phyloP scores from a whole-genome alignment of 2,113 vertebrate genomes.

The Platysternon megacephalum region DNA sequence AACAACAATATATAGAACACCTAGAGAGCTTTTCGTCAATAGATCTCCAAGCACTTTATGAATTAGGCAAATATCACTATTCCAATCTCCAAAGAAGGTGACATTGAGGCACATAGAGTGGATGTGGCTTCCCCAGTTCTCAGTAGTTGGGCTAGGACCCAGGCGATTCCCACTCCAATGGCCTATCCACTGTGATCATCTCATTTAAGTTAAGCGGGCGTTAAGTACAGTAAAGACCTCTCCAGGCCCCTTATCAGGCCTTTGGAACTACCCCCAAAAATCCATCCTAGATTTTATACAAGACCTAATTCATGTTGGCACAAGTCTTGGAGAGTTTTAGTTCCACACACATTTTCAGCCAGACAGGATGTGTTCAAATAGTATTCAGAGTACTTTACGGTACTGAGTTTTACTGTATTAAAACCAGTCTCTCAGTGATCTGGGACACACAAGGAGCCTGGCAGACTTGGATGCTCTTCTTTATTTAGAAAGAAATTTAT shows the following conservation, averaged over 20 bases:
- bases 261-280: neutral
- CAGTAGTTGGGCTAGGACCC: neutral
- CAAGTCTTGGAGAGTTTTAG: neutral
- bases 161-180: neutral
- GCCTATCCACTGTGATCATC: neutral
- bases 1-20: neutral
- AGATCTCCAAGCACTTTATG: neutral
- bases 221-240: neutral
- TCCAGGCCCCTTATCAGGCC: neutral
- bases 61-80: neutral
- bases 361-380: conserved; percentile 29
- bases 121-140: neutral
- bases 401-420: conserved; percentile 23
- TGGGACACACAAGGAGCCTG: conserved; percentile 38
- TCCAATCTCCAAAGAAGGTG: neutral
- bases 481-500: conserved; percentile 65
- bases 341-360: neutral
- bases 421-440: conserved; percentile 62
- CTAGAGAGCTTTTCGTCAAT: neutral
- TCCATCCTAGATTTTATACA: accelerated
- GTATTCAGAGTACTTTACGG: neutral
- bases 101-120: neutral
- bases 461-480: conserved; percentile 50
- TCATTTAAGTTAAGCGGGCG: neutral
- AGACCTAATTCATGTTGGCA: neutral